Percentiles rank a stretch among this genome's conserved stretches.
Conservation (phyloP, 1,140 invertebrate genomes). For the Cyrtorhinus lividipennis region DNA sequence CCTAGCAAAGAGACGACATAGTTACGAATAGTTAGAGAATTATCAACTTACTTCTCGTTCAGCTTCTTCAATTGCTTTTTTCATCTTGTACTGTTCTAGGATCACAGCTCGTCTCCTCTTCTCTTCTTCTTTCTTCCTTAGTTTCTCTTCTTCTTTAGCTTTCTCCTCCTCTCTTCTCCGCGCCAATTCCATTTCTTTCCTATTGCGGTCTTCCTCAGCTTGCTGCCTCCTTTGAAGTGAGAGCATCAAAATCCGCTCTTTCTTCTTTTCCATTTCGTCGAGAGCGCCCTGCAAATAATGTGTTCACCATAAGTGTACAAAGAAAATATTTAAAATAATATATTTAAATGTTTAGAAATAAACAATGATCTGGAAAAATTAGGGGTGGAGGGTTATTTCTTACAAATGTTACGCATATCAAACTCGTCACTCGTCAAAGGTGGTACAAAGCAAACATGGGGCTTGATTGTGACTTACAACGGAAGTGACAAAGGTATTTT, state of each 20-base stretch:
- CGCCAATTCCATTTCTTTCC: constrained; percentile 72
- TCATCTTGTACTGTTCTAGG: constrained; percentile 85
- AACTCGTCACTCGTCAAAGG: too few relatives aligned
- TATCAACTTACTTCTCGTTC: constrained; percentile 65
- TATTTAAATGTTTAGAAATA: too few relatives aligned
- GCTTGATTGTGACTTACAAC: too few relatives aligned
- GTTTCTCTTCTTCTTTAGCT: constrained; percentile 67
- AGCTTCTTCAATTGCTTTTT: constrained; percentile 84
- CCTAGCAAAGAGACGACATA: too few relatives aligned
- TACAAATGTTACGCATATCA: not conserved
- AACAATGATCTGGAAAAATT: too few relatives aligned
- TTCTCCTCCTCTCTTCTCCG: constrained; percentile 61
- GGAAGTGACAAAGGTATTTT: too few relatives aligned
- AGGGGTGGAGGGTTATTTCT: not conserved
- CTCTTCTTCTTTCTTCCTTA: constrained; percentile 81
- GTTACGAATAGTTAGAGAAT: too few relatives aligned
- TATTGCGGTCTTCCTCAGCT: constrained; percentile 69
- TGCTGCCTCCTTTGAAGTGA: constrained; percentile 75
- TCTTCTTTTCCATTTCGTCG: constrained; percentile 80
- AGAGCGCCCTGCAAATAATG: constrained; percentile 50
- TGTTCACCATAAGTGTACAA: constrained; percentile 3
- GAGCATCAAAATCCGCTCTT: constrained; percentile 71
- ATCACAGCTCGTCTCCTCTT: constrained; percentile 69
- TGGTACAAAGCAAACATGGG: too few relatives aligned
- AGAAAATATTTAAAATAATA: not conserved